Evolutionary conservation across 2,797 vertebrate species (phyloP).

Genomic region (Poecilia picta): DNA sequence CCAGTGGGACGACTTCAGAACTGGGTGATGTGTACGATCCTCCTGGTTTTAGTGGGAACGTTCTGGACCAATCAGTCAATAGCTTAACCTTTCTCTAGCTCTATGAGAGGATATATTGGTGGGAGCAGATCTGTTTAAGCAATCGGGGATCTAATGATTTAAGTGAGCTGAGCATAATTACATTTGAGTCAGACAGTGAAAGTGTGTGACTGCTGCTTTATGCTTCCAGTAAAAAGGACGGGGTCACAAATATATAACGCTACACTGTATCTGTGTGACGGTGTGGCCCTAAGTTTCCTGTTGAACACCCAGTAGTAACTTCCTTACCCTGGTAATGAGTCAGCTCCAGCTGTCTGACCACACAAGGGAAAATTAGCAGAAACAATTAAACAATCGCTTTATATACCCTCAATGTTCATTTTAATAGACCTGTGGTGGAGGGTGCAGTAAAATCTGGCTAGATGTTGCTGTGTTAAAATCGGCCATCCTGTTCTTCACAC

Average conservation of each 20-base stretch:
- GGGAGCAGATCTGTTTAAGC: neutral
- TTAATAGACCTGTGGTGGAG: slow-evolving; percentile 47
- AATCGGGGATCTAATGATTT: too few relatives aligned
- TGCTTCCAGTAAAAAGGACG: neutral
- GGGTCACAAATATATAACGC: too few relatives aligned
- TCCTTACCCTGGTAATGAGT: slow-evolving; percentile 35
- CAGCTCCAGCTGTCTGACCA: slow-evolving; percentile 35
- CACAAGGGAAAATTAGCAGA: slow-evolving; percentile 45
- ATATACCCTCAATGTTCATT: slow-evolving; percentile 35
- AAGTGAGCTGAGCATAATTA: neutral
- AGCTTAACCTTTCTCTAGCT: neutral
- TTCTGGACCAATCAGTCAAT: neutral
- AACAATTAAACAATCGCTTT: slow-evolving; percentile 34
- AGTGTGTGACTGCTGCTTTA: neutral
- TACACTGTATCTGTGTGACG: neutral
- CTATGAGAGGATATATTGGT: neutral
- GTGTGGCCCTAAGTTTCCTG: slow-evolving; percentile 8
- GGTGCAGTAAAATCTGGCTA: slow-evolving; percentile 36
- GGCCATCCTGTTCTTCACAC: slow-evolving; percentile 56
- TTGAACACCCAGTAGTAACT: slow-evolving; percentile 39
- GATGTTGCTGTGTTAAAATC: neutral
- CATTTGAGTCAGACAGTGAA: neutral
- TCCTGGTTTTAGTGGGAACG: too few relatives aligned
- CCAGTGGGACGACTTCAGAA: too few relatives aligned
- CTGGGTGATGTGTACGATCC: neutral